These are phyloP conservation scores for Sylvia borin DNA, from an alignment of 2,797 vertebrate genomes.

Conservation along the genomic window DNA sequence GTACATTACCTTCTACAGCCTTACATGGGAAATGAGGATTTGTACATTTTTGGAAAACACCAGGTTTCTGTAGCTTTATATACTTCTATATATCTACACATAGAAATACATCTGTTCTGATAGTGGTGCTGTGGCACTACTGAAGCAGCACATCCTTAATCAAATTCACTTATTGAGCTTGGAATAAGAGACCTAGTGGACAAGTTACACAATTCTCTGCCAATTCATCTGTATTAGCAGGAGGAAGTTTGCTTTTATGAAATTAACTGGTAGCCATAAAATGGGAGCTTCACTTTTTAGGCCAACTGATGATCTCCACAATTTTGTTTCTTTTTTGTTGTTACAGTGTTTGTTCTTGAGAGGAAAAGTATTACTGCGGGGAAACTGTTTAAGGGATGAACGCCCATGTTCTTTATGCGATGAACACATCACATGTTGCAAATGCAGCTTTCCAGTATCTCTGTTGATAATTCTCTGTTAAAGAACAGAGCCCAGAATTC, in stretches of 20 bases:
- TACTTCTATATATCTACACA: neutral
- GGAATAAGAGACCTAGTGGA: neutral
- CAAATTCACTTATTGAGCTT: neutral
- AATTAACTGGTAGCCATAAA: neutral
- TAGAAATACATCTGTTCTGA: neutral
- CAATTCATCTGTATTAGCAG: neutral
- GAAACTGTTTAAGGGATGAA: neutral
- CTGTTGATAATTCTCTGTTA: neutral
- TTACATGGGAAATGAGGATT: neutral
- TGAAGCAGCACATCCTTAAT: neutral
- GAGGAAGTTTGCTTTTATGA: neutral
- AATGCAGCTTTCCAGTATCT: neutral
- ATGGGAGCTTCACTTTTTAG: neutral
- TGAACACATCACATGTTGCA: neutral
- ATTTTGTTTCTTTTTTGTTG: neutral
- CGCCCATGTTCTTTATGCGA: neutral
- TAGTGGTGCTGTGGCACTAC: neutral
- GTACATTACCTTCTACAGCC: neutral
- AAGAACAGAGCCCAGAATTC: neutral
- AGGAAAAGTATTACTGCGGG: neutral
- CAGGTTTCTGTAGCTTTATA: neutral
- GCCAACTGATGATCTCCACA: neutral
- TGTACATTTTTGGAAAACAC: neutral
- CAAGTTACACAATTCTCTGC: neutral
- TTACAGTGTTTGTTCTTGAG: neutral